Evolutionary conservation across 2,888 invertebrate genomes (phyloP).

Genomic region (Lamellibrachia satsuma): DNA sequence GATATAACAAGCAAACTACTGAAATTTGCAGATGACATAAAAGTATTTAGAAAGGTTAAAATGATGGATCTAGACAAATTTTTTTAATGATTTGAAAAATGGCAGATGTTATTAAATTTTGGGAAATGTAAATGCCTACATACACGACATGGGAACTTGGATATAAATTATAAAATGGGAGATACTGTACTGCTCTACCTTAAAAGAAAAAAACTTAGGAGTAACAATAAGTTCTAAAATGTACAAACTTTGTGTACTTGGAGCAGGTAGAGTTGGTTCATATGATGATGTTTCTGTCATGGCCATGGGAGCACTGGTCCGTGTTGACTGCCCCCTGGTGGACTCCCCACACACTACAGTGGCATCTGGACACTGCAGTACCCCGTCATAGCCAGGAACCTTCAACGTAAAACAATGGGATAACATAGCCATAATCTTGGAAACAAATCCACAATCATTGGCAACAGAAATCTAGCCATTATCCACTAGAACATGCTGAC

Average conservation of each 20-base stretch:
- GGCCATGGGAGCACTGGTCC: background rate
- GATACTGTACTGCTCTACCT: too few relatives aligned
- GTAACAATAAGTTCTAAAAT: background rate
- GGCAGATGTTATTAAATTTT: too few relatives aligned
- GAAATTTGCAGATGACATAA: too few relatives aligned
- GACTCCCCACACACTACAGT: background rate
- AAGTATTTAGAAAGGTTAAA: too few relatives aligned
- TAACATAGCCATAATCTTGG: background rate
- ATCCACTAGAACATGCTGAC: too few relatives aligned
- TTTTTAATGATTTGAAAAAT: too few relatives aligned
- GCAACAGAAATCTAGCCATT: background rate
- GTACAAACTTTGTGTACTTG: background rate
- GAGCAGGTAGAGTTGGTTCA: background rate
- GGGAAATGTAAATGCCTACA: too few relatives aligned
- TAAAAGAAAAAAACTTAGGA: too few relatives aligned
- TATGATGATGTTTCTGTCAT: background rate
- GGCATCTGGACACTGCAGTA: slow-evolving; percentile 17
- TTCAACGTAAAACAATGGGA: background rate
- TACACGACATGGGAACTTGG: too few relatives aligned
- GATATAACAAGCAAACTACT: too few relatives aligned
- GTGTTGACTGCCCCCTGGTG: background rate
- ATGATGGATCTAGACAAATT: too few relatives aligned
- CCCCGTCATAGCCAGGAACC: slow-evolving; percentile 20
- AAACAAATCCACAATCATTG: background rate
- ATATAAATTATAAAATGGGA: too few relatives aligned